Percentiles rank a stretch among this genome's conserved stretches.
phyloP scores from a whole-genome alignment of 2,888 invertebrate species.

The Spatulosminthurus flaviceps region DNA sequence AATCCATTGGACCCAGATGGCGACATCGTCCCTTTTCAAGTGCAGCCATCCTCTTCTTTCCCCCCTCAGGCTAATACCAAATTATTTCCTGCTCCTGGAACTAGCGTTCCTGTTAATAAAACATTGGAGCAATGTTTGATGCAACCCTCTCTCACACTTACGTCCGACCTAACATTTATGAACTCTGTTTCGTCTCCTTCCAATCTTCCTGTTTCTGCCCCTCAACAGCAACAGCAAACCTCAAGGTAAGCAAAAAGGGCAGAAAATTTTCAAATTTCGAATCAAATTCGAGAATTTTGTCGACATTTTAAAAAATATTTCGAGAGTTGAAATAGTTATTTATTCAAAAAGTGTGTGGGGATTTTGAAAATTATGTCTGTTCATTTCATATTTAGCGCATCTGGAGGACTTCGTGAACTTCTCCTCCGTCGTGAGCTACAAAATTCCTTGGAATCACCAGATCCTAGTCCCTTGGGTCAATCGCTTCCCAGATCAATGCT shows the following conservation, averaged over 20 bases:
- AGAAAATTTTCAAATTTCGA: not conserved
- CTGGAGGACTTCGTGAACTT: conserved; percentile 60
- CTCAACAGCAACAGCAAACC: conserved; percentile 34
- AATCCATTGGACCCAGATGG: conserved; percentile 55
- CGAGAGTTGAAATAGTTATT: not conserved
- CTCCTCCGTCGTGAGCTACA: conserved; percentile 62
- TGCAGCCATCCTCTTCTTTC: conserved; percentile 60
- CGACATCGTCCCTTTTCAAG: conserved; percentile 55
- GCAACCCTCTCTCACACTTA: conserved; percentile 54
- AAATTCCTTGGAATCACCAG: conserved; percentile 65
- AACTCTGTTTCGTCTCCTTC: conserved; percentile 35
- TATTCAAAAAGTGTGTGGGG: no score
- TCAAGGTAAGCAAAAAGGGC: conserved; percentile 48
- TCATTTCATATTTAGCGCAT: conserved; percentile 6
- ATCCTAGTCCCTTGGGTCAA: conserved; percentile 66
- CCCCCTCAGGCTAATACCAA: conserved; percentile 53
- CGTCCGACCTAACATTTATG: conserved; percentile 48
- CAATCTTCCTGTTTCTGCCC: conserved; percentile 49
- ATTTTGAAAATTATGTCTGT: no score
- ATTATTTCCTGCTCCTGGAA: conserved; percentile 50
- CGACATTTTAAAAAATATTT: no score
- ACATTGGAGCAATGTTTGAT: conserved; percentile 58
- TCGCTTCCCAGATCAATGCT: conserved; percentile 67
- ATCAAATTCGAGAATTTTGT: no score
- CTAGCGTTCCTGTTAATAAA: conserved; percentile 60